Evolutionary conservation across 2,888 invertebrate genomes (phyloP).

Genomic region (Endomychus coccineus): DNA sequence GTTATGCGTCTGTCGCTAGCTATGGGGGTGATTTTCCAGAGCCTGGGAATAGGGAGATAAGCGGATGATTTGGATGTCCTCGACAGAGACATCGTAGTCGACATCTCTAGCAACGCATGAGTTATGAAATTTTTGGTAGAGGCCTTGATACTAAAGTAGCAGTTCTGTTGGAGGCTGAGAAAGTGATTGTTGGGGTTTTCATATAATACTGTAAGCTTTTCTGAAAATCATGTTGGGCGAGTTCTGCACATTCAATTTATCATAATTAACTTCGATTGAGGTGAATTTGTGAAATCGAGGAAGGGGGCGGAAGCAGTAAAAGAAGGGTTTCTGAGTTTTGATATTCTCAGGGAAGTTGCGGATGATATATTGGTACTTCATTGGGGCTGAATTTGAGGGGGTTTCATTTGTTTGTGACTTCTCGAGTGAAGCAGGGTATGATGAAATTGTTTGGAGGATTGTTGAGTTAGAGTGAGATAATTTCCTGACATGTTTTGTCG

Average conservation of each 20-base stretch:
- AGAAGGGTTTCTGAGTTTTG: no score
- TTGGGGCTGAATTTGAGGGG: no score
- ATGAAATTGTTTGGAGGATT: no score
- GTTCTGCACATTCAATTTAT: not conserved
- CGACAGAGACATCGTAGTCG: not conserved
- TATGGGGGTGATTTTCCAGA: constrained; percentile 2
- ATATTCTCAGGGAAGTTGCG: no score
- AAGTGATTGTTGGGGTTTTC: not conserved
- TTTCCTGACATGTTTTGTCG: no score
- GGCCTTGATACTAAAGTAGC: not conserved
- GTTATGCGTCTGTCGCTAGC: not conserved
- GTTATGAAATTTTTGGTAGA: constrained; percentile 1
- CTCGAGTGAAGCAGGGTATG: no score
- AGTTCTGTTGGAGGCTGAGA: not conserved
- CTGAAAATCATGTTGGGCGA: not conserved
- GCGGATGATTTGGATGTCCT: not conserved
- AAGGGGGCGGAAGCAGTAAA: no score
- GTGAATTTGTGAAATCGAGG: not conserved
- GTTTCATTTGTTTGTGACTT: no score
- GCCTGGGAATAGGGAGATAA: not conserved
- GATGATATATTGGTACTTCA: no score
- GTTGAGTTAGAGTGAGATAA: no score
- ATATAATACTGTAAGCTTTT: not conserved
- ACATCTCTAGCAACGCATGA: not conserved
- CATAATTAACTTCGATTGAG: not conserved